These are phyloP conservation scores for Halichondria panicea DNA, from an alignment of 37 sponge, comb jelly and placozoan species.

Conservation along the genomic window DNA sequence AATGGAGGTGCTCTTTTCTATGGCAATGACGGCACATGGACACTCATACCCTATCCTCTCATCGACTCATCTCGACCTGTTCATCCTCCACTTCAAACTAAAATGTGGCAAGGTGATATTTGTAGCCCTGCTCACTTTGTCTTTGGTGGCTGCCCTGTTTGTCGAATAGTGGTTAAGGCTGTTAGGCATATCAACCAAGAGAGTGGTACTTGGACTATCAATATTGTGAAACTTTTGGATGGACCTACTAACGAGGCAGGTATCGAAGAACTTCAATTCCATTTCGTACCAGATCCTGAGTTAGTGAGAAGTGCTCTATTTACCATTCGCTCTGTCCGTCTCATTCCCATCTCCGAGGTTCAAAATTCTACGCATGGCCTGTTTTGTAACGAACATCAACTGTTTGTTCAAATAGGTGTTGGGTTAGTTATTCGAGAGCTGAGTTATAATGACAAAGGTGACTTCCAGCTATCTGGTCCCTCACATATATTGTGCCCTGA, in stretches of 20 bases:
- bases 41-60: no score
- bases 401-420: background rate
- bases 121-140: slow-evolving; percentile 11
- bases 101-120: slow-evolving; percentile 3
- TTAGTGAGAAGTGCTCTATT: background rate
- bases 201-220: no score
- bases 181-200: no score
- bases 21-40: no score
- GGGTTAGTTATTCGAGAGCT: background rate
- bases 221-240: no score
- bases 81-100: no score
- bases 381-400: background rate
- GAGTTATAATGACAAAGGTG: background rate
- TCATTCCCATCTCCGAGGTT: background rate
- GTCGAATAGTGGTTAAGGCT: no score
- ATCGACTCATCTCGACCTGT: no score
- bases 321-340: background rate
- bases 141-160: slow-evolving; percentile 4
- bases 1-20: no score
- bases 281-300: background rate
- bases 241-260: no score
- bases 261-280: no score
- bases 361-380: background rate
- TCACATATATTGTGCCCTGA: background rate
- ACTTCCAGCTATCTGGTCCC: background rate